These are phyloP conservation scores for Nebria brevicollis DNA, from an alignment of 2,888 invertebrate species.

Conservation along the genomic window DNA sequence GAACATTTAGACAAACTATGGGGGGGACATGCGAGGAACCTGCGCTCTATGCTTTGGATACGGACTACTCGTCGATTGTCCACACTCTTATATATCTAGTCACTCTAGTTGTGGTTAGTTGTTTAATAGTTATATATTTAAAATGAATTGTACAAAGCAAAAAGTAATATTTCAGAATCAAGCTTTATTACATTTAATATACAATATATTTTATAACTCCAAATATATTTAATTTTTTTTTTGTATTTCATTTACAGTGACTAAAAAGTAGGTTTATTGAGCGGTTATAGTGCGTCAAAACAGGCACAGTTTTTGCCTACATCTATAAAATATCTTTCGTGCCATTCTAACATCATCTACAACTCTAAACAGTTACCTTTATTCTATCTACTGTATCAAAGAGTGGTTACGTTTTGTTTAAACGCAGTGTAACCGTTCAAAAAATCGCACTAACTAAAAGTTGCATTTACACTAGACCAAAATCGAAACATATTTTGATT, in stretches of 20 bases:
- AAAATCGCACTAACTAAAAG: background rate
- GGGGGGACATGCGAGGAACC: too few species aligned
- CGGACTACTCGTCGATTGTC: too few species aligned
- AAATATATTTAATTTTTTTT: slow-evolving; percentile 24
- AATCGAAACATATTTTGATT: background rate
- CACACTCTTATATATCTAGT: too few species aligned
- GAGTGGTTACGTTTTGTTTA: background rate
- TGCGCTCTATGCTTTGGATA: too few species aligned
- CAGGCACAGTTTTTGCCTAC: slow-evolving; percentile 15
- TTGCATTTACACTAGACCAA: background rate
- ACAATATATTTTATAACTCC: slow-evolving; percentile 43
- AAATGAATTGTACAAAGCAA: background rate
- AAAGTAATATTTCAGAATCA: slow-evolving; percentile 30
- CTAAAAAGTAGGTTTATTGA: background rate
- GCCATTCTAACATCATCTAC: background rate
- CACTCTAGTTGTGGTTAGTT: too few species aligned
- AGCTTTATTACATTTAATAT: slow-evolving; percentile 47
- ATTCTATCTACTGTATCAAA: background rate
- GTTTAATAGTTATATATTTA: background rate
- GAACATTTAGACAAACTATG: too few species aligned
- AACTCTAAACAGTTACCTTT: background rate
- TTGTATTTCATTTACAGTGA: slow-evolving; percentile 17
- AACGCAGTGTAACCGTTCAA: background rate
- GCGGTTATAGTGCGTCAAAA: background rate
- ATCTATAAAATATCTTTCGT: slow-evolving; percentile 2